Base-by-base conservation (phyloP, 2,888 invertebrate genomes). In the Hypomecis punctinalis region DNA sequence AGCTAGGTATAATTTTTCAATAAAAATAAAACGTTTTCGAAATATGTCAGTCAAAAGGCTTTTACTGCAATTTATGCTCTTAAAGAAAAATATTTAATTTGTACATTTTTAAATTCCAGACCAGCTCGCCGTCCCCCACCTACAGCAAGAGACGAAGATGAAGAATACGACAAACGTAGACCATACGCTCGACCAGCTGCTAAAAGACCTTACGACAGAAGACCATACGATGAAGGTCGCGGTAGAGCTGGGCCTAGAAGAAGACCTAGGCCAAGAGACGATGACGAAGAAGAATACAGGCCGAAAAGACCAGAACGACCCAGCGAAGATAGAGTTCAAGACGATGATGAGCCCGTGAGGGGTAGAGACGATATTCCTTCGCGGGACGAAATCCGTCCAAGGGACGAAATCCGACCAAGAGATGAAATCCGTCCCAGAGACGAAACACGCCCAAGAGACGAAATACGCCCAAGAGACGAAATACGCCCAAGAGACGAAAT, bases 121-220 rank as follows among this genome's bases (percentile, higher is more conserved):
- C 90, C 91, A 68, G 93, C 91, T 33, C 83, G 72, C 7, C 69
- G 69, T 5, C 68, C 85, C 1, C 65, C 65, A 8, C 68, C 85
- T 5, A 86, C 93, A 60, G 90, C 93, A 7, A 89, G 94, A 71
- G 91, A 93, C 4, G 86, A 90, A 53, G 88, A 84, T 43, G 90
- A 89, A 1, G 90, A 66, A 9, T 61, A 57, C 13, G 65, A 61
- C 5, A 56, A 53, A 35, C 61, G 65, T 6, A 65, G 65, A 57
- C 61, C 65, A 1, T 57, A 61, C 53, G 55, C 55, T n/a, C 47
- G 91, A 39, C 86, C 89, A 46, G 88, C 87, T 49, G 88, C 89
- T 0, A 82, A 89, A 62, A 82, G 92, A 76, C 78, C 84, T 0
- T 88, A 88, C 64, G 88, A 90, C 9, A 88, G 91, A 74, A 84